Evolutionary conservation across 2,113 vertebrate genomes (phyloP).

Genomic region (Aspidoscelis tigris): DNA sequence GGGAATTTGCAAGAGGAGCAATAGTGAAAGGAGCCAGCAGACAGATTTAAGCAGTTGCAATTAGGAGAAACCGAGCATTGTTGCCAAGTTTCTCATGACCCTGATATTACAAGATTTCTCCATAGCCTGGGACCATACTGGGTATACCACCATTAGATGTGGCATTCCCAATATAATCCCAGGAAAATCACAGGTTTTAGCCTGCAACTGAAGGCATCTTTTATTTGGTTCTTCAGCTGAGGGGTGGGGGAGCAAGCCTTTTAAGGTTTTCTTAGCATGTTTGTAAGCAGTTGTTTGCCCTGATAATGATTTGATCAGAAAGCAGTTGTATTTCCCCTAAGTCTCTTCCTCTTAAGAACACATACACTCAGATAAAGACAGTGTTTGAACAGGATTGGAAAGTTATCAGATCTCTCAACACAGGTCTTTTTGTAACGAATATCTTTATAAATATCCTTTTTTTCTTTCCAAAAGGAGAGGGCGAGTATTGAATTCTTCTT

Average conservation of each 20-base stretch:
- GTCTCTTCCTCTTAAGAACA: slow-evolving; percentile 57
- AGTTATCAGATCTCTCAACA: slow-evolving; percentile 61
- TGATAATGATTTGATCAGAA: slow-evolving; percentile 62
- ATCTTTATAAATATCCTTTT: slow-evolving; percentile 78
- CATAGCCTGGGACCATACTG: too few species aligned
- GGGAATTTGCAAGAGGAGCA: too few species aligned
- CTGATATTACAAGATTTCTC: too few species aligned
- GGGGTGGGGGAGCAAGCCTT: slow-evolving; percentile 48
- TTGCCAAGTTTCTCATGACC: too few species aligned
- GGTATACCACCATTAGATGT: too few species aligned
- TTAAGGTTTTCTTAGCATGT: slow-evolving; percentile 22
- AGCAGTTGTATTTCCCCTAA: slow-evolving; percentile 55
- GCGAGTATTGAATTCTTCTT: slow-evolving; percentile 79
- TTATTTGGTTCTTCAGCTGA: background rate
- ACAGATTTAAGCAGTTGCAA: too few species aligned
- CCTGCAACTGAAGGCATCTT: background rate
- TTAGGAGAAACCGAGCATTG: too few species aligned
- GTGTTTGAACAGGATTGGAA: background rate
- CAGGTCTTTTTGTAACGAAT: slow-evolving; percentile 61
- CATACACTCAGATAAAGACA: slow-evolving; percentile 13
- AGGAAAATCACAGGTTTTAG: too few species aligned
- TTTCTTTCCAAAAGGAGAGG: background rate
- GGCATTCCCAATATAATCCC: too few species aligned
- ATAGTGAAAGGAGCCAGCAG: too few species aligned
- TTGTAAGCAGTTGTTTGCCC: slow-evolving; percentile 48